Conservation (phyloP, 1,140 invertebrate genomes). For the Atta texana region DNA sequence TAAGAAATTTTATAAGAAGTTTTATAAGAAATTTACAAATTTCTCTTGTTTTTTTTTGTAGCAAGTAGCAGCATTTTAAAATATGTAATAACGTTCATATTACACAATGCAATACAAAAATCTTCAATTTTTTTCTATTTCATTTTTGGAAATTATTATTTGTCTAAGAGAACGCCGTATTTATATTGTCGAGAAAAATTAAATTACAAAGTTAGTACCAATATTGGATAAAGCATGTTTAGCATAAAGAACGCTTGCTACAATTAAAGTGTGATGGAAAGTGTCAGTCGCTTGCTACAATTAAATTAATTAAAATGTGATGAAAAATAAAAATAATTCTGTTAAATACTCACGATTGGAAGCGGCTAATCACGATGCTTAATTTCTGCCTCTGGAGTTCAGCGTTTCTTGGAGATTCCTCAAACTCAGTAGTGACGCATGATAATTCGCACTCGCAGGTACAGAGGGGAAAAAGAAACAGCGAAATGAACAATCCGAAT, state of each 20-base stretch:
- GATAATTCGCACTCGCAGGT: conserved; percentile 13
- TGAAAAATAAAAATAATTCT: background rate
- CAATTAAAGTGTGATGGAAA: background rate
- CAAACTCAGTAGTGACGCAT: conserved; percentile 14
- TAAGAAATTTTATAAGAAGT: background rate
- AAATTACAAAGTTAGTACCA: background rate
- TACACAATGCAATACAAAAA: background rate
- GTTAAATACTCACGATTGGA: conserved; percentile 19
- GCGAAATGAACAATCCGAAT: background rate
- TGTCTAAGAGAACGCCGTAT: background rate
- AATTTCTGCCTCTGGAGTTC: background rate
- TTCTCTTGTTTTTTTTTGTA: background rate
- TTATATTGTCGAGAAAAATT: background rate
- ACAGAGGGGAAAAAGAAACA: background rate
- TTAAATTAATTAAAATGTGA: background rate
- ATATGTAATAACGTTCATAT: background rate
- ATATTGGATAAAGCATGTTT: background rate
- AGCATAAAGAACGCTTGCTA: background rate
- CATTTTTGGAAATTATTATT: conserved; percentile 1
- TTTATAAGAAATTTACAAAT: background rate
- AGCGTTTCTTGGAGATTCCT: conserved; percentile 8
- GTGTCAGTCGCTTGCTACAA: too few species aligned
- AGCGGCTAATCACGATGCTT: background rate
- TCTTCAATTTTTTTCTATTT: background rate
- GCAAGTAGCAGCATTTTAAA: background rate